Base-by-base conservation (phyloP, 2,113 vertebrate species). In the Sciurus niger region DNA sequence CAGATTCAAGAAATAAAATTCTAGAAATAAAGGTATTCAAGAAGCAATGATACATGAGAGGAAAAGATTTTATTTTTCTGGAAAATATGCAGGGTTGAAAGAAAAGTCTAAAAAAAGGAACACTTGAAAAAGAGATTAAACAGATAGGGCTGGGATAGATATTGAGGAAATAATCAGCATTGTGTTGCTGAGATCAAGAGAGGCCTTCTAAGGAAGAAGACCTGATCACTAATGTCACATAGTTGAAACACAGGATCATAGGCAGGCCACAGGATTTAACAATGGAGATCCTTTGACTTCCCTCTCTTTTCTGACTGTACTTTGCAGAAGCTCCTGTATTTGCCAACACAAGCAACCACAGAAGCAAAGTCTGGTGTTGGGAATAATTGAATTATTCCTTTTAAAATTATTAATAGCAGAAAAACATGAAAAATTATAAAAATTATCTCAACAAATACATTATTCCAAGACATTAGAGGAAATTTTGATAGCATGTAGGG, bases 151-250 rank as follows among this genome's bases (percentile, higher is more conserved):
- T 74, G 18, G 10, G 5, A 4, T 11, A 79, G 55, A 85, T 8
- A 67, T 1, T 73, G 30, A 20, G 46, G 46, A 70, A 92, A 85
- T n/a, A 22, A 83, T 60, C 13, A 67, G 24, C 28, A 46, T 37
- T 16, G 12, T 68, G 9, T 16, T 85, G 32, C 34, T 43, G 13
- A 89, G 90, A 82, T 60, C n/a, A 80, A 34, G 4, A 43, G 12
- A 34, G 0, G 3, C 48, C 46, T 84, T 55, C 30, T 16, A 80
- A 63, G 25, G 79, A 80, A 37, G 8, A 92, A 85, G 32, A 24
- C 13, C 8, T 65, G 8, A 1, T 18, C 28, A 30, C 7, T 14
- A 58, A 4, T 16, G 11, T 24, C 37, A 3, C 11, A 3, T 4
- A 51, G 17, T 4, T 67, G 53, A 7, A 70, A 25, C 16, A 89